Evolutionary conservation across 2,888 invertebrate genomes (phyloP), one percentile per base, ranked within the genome.

Genomic region (Pterobdella sp.): DNA sequence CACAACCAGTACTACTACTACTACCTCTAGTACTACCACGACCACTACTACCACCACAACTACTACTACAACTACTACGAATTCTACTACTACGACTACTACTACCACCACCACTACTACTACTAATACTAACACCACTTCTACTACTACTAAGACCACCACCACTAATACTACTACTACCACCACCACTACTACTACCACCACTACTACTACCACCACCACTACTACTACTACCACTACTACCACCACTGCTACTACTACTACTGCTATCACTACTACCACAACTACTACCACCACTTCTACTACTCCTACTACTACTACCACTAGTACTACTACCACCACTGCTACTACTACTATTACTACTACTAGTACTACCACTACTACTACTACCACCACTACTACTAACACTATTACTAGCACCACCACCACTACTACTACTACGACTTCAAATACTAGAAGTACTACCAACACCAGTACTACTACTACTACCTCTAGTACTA

Each of bases 251-350:
- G 32, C 31, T 67, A 67, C 31, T 67, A 67, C 31, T 67, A 67
- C 31, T 67, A 67, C 31, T 67, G 32, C 31, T 69, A 69, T 36
- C 42, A 69, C 42, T 69, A 69, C 42, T 69, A 69, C 42, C 42
- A 69, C 42, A 49, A 69, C 42, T 69, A 69, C 42, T 69, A 69
- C 42, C 42, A 69, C 42, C 42, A 69, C 42, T 69, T 49, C 42
- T 69, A 69, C 42, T 69, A 69, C 42, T 69, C 37, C 42, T 69
- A 69, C 42, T 69, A 69, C 42, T 69, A 69, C 31, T 66, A 66
- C 31, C 32, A 66, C 31, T 66, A 66, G 67, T 66, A 66, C 31
- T 66, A 66, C 31, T 66, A 66, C 31, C 32, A 66, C 31, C 32
- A 66, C 31, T 66, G 32, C 31, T 66, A 66, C 31, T 66, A 66